Percentiles rank a stretch among this genome's conserved stretches.
Conservation (phyloP, 1,140 invertebrate genomes). For the Maconellicoccus hirsutus region DNA sequence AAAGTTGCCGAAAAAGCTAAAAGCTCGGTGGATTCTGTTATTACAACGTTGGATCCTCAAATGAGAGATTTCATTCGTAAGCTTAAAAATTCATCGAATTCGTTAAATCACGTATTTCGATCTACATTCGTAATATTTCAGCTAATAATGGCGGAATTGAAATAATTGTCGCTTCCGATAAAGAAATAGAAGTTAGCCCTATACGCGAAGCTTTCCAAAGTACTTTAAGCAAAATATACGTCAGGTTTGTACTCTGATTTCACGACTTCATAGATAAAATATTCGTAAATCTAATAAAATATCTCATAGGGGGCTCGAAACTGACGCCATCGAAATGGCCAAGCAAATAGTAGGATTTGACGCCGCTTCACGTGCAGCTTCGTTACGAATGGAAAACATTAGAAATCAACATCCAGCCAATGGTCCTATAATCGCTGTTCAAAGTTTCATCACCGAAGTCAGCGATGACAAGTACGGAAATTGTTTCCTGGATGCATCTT, state of each 20-base stretch:
- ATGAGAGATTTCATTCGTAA: constrained; percentile 80
- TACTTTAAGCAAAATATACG: constrained; percentile 41
- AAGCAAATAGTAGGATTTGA: constrained; percentile 66
- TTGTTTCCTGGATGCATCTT: background rate
- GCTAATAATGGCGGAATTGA: constrained; percentile 43
- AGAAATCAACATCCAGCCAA: constrained; percentile 43
- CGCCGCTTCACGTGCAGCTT: constrained; percentile 54
- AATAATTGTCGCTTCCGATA: constrained; percentile 61
- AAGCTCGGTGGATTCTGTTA: constrained; percentile 70
- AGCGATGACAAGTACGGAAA: constrained; percentile 50
- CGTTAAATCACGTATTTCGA: background rate
- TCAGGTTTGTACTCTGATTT: constrained; percentile 25
- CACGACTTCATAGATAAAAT: background rate
- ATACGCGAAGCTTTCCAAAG: constrained; percentile 71
- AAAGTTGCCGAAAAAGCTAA: constrained; percentile 70
- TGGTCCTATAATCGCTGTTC: constrained; percentile 57
- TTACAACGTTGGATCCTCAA: constrained; percentile 78
- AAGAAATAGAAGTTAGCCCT: constrained; percentile 62
- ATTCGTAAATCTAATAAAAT: background rate
- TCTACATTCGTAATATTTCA: constrained; percentile 21
- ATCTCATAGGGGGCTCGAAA: constrained; percentile 43
- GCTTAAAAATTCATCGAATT: constrained; percentile 27
- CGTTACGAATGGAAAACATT: constrained; percentile 48
- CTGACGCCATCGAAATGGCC: constrained; percentile 45
- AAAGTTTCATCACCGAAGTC: constrained; percentile 67